Conservation (phyloP, 2,797 vertebrate genomes). For the Enteromius anoplus region DNA sequence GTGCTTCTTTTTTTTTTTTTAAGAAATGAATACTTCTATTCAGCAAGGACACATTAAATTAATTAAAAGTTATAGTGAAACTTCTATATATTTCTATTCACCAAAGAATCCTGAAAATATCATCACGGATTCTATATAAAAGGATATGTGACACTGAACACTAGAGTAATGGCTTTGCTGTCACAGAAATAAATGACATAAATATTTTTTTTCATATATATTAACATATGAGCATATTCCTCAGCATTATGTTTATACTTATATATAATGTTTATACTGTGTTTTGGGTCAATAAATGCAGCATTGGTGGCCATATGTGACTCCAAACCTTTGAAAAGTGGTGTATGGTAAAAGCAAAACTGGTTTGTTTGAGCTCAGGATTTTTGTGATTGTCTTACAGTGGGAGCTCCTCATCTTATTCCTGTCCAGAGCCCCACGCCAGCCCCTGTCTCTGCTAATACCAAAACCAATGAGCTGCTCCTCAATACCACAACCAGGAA, state of each 20-base stretch:
- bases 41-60: neutral
- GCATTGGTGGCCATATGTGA: neutral
- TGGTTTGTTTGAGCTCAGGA: constrained; percentile 4
- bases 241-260: neutral
- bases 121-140: neutral
- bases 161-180: neutral
- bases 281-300: neutral
- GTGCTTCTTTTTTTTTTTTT: neutral
- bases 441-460: constrained; percentile 45
- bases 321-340: neutral
- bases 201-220: no score
- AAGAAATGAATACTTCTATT: neutral
- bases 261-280: neutral
- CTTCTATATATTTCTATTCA: neutral
- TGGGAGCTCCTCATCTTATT: constrained; percentile 62
- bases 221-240: neutral
- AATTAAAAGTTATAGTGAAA: neutral
- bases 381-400: constrained; percentile 64
- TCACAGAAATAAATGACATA: neutral
- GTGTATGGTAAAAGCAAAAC: neutral
- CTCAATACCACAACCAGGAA: constrained; percentile 55
- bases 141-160: neutral
- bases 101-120: neutral
- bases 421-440: constrained; percentile 61
- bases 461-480: constrained; percentile 44